These are phyloP conservation scores for Entelurus aequoreus DNA, from an alignment of 2,113 vertebrate species.

Conservation along the genomic window DNA sequence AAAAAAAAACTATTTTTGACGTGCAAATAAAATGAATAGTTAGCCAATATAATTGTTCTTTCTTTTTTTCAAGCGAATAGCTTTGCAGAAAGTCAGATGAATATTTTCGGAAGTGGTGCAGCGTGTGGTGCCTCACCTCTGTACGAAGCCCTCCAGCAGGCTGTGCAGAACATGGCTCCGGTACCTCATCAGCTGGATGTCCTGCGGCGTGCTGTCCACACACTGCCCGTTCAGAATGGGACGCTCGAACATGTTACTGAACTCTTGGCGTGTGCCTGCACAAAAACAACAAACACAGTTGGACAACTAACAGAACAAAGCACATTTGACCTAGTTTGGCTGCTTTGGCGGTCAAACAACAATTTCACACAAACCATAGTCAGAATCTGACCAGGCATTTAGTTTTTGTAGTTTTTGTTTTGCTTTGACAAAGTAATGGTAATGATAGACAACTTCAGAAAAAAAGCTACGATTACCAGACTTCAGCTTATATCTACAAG, in stretches of 20 bases:
- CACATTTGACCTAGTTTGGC: not conserved
- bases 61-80: no score
- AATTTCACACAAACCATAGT: no score
- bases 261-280: conserved; percentile 87
- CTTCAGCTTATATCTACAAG: no score
- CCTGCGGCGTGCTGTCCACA: conserved; percentile 93
- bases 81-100: not conserved
- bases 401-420: no score
- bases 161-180: conserved; percentile 97
- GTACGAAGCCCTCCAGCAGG: conserved; percentile 94
- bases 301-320: not conserved
- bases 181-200: conserved; percentile 93
- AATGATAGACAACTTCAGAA: not conserved
- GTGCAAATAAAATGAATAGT: no score
- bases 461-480: no score
- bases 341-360: no score
- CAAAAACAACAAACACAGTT: not conserved
- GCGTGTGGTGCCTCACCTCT: conserved; percentile 79
- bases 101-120: not conserved
- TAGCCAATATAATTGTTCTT: no score
- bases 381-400: no score
- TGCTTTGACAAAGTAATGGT: not conserved
- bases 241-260: conserved; percentile 99
- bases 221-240: conserved; percentile 98
- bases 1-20: no score